Conservation (phyloP, 2,797 vertebrate species). For the Brotula barbata region DNA sequence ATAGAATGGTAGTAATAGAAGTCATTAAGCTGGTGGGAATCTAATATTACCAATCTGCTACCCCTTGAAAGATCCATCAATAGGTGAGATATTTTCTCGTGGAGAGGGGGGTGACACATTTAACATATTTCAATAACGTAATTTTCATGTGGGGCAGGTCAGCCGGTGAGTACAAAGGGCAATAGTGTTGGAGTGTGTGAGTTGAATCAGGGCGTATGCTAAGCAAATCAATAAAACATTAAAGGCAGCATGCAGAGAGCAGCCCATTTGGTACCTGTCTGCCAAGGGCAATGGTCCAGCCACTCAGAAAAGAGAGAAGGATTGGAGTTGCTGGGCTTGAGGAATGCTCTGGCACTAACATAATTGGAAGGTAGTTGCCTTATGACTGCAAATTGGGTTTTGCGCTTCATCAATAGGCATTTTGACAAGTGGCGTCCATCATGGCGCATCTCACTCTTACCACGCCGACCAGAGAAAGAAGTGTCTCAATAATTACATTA, state of each 20-base stretch:
- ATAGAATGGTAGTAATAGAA: conserved; percentile 74
- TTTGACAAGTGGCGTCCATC: conserved; percentile 94
- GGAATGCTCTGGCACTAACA: conserved; percentile 84
- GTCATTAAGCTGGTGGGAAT: conserved; percentile 71
- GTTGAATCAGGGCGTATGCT: conserved; percentile 78
- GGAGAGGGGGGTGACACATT: conserved; percentile 64
- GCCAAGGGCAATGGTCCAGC: conserved; percentile 78
- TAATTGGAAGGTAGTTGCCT: conserved; percentile 89
- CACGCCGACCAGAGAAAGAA: conserved; percentile 82
- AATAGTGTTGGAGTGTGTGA: conserved; percentile 76
- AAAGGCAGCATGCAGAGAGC: conserved; percentile 78
- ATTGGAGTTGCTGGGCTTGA: conserved; percentile 85
- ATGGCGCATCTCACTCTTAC: conserved; percentile 85
- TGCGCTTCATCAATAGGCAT: conserved; percentile 91
- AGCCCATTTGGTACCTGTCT: conserved; percentile 82
- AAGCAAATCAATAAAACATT: conserved; percentile 84
- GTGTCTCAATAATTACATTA: conserved; percentile 95
- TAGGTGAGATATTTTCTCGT: conserved; percentile 73
- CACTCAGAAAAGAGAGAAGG: conserved; percentile 79
- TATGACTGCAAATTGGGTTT: conserved; percentile 92
- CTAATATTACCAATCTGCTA: conserved; percentile 74
- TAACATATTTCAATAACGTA: conserved; percentile 81
- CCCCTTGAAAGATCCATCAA: conserved; percentile 72
- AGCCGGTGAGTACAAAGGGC: conserved; percentile 76
- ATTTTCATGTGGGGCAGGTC: conserved; percentile 80